phyloP scores from a whole-genome alignment of 2,113 vertebrate genomes.

The Pangasianodon hypophthalmus region DNA sequence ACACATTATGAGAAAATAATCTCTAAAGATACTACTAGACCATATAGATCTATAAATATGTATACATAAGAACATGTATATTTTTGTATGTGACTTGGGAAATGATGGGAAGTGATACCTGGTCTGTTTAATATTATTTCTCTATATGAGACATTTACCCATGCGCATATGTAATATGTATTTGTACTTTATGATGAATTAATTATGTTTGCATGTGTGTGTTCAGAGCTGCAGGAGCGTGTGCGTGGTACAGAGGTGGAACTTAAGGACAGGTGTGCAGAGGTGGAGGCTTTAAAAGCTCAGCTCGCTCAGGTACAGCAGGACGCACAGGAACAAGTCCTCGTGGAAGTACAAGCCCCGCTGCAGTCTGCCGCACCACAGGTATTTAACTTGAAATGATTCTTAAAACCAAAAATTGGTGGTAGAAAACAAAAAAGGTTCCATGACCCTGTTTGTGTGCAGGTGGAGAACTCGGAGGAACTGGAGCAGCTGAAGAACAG shows the following conservation, averaged over 20 bases:
- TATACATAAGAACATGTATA: too few relatives aligned
- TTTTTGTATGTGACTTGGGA: too few relatives aligned
- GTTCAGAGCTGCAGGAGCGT: slow-evolving; percentile 76
- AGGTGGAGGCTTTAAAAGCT: slow-evolving; percentile 70
- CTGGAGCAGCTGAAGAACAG: slow-evolving; percentile 51
- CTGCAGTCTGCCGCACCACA: slow-evolving; percentile 11
- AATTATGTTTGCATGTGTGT: neutral
- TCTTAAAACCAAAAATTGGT: neutral
- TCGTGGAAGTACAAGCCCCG: slow-evolving; percentile 12
- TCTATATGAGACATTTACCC: neutral
- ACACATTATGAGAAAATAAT: too few relatives aligned
- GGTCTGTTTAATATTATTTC: neutral
- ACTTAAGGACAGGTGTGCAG: slow-evolving; percentile 71
- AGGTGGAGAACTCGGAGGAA: slow-evolving; percentile 45
- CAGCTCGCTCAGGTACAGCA: slow-evolving; percentile 73
- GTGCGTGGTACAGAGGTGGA: slow-evolving; percentile 70
- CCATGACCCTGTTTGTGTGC: neutral
- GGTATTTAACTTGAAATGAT: neutral
- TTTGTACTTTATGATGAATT: neutral
- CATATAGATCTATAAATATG: too few relatives aligned
- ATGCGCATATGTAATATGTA: neutral
- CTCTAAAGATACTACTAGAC: too few relatives aligned
- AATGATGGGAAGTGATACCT: too few relatives aligned
- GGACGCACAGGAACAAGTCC: slow-evolving; percentile 55
- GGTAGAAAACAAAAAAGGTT: neutral